Conservation (phyloP, 2,888 invertebrate species). For the Epicampocera succincta region DNA sequence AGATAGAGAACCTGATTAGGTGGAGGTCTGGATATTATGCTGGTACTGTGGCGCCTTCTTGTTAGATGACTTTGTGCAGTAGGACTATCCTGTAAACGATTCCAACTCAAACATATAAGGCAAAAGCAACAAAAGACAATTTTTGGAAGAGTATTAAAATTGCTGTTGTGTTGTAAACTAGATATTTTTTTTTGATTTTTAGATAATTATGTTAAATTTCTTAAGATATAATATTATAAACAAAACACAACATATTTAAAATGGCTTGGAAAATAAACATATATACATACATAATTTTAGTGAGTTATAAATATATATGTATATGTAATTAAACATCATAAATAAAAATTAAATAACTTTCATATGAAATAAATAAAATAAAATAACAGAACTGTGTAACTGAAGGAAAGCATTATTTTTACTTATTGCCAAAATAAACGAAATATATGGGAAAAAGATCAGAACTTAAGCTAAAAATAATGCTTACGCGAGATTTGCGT, state of each 20-base stretch:
- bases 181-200: conserved; percentile 12
- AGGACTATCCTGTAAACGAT: conserved; percentile 83
- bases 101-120: conserved; percentile 71
- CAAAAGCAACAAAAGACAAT: conserved; percentile 64
- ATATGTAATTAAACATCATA: conserved; percentile 1
- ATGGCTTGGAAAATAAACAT: background rate
- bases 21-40: conserved; percentile 82
- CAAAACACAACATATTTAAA: background rate
- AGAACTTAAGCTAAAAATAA: conserved; percentile 1
- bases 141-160: conserved; percentile 62
- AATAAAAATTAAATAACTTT: conserved; percentile 33
- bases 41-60: conserved; percentile 88
- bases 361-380: conserved; percentile 35
- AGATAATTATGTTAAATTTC: conserved; percentile 25
- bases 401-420: conserved; percentile 45
- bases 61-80: conserved; percentile 86
- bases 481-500: conserved; percentile 89
- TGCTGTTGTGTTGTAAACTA: conserved; percentile 35
- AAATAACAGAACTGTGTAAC: conserved; percentile 4
- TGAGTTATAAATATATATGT: background rate
- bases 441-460: background rate
- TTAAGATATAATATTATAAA: background rate
- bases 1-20: conserved; percentile 81
- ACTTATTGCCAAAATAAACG: conserved; percentile 39
- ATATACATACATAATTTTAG: conserved; percentile 1